These are phyloP conservation scores for Drosophila quinaria DNA, from an alignment of 2,888 invertebrate genomes.

Conservation along the genomic window DNA sequence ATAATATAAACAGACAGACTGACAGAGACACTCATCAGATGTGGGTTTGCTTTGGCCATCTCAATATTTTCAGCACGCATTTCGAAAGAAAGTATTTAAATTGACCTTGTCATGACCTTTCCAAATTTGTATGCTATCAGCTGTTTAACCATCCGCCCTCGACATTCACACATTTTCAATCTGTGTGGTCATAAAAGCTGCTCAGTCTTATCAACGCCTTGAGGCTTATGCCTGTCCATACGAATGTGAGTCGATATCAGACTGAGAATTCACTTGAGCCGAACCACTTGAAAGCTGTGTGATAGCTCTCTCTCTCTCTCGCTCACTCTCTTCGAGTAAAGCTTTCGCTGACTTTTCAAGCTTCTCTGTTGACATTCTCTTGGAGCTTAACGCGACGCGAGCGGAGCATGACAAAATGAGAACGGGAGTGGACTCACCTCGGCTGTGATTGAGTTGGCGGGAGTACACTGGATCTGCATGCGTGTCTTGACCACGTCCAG, in stretches of 20 bases:
- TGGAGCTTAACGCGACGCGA: neutral
- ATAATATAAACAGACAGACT: neutral
- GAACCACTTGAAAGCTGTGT: conserved; percentile 13
- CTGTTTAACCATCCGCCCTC: neutral
- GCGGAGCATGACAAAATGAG: neutral
- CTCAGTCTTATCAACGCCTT: conserved; percentile 15
- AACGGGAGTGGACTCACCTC: conserved; percentile 72
- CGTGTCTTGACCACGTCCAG: conserved; percentile 97
- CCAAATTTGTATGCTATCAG: conserved; percentile 31
- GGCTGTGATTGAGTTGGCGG: conserved; percentile 10
- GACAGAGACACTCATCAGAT: conserved; percentile 34
- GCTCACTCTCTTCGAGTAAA: conserved; percentile 5
- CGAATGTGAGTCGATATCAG: neutral
- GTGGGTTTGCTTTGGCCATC: conserved; percentile 18
- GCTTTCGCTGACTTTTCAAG: neutral
- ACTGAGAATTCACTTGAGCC: conserved; percentile 5
- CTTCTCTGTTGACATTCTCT: conserved; percentile 12
- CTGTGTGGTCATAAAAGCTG: conserved; percentile 13
- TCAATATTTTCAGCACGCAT: conserved; percentile 13
- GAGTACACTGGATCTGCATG: conserved; percentile 89
- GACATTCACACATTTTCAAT: too few relatives aligned
- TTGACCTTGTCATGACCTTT: conserved; percentile 68
- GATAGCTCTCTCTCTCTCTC: conserved; percentile 7
- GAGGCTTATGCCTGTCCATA: conserved; percentile 1
- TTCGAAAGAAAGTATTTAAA: conserved; percentile 1